A percentile compares a stretch with the other conserved stretches of the same genome.
Evolutionary conservation across 2,797 vertebrate species (phyloP).

Genomic region (Propithecus perrieri): DNA sequence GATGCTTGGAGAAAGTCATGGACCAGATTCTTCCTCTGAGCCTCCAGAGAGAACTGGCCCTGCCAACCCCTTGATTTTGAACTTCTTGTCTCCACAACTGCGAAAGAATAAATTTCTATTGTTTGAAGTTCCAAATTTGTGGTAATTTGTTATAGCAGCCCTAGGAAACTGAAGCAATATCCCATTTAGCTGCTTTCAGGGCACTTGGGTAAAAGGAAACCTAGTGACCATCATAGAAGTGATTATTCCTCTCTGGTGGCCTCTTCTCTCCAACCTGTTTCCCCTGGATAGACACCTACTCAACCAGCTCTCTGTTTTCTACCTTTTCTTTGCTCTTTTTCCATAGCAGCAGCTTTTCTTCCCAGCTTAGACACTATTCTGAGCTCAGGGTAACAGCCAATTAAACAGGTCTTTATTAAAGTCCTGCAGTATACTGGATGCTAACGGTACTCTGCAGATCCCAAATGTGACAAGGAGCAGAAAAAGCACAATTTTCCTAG

Average conservation of each 20-base stretch:
- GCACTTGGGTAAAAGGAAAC: neutral
- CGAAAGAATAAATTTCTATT: neutral
- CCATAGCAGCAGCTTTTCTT: neutral
- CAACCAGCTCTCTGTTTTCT: neutral
- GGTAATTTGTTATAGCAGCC: neutral
- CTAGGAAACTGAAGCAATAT: neutral
- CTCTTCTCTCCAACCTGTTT: neutral
- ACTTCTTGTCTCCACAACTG: neutral
- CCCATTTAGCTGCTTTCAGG: neutral
- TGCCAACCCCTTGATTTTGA: neutral
- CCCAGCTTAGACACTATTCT: neutral
- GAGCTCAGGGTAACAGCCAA: slow-evolving; percentile 36
- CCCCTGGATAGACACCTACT: neutral
- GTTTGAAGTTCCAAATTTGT: neutral
- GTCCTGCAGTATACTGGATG: neutral
- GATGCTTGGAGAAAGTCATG: neutral
- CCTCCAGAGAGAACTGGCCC: neutral
- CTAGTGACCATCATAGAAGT: neutral
- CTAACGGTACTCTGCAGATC: neutral
- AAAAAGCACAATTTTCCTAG: neutral
- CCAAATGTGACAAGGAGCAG: neutral
- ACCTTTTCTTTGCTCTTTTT: slow-evolving; percentile 5
- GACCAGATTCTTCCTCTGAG: neutral
- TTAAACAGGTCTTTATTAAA: neutral
- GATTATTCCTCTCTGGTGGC: neutral